Evolutionary conservation across 2,888 invertebrate species (phyloP), one percentile per base, ranked within the genome.

Genomic region (Drosophila melanocephala): DNA sequence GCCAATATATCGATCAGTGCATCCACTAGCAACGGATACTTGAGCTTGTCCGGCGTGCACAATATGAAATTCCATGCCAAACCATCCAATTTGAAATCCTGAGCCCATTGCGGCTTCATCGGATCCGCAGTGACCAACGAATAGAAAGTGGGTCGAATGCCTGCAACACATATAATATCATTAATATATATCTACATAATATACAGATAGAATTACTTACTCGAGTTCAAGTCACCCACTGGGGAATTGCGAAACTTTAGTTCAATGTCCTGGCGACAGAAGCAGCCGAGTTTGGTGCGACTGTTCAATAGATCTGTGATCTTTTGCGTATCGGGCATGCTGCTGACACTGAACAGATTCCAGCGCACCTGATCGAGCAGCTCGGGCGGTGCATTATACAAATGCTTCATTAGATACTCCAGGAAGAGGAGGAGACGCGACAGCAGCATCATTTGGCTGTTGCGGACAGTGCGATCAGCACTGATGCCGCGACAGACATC

Each of bases 321-420:
- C 83, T 95, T 95, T 65, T 95, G 95, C 66, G 95, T 95, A 57
- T 94, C 94, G 77, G 95, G 95, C 56, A 94, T 94, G 53, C 95
- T 95, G 83, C 96, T 94, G 60, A 93, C 89, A 72, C 95, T 96
- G 81, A 97, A 97, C 58, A 97, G 93, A 94, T 97, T 97, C 95
- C 96, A 97, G 89, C 97, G 96, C 82, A 97, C 97, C 95, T 98
- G 98, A 93, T 97, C 97, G 50, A 98, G 94, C 62, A 98, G 94
- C 26, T 96, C 95, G 28, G 97, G 96, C 0, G 98, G 98, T 0
- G 98, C 98, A 92, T 98, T 98, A 91, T 99, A 99, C 47, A 99
- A 95, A 94, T 98, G 98, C 92, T 97, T 97, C 96, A 99, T 97
- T 78, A 99, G 95, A 91, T 99, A 99, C 92, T 99, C 99, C 77